A percentile compares a stretch with the other conserved stretches of the same genome.
These are phyloP conservation scores for Nixonia krombeini DNA, from an alignment of 1,140 invertebrate genomes.

Conservation along the genomic window DNA sequence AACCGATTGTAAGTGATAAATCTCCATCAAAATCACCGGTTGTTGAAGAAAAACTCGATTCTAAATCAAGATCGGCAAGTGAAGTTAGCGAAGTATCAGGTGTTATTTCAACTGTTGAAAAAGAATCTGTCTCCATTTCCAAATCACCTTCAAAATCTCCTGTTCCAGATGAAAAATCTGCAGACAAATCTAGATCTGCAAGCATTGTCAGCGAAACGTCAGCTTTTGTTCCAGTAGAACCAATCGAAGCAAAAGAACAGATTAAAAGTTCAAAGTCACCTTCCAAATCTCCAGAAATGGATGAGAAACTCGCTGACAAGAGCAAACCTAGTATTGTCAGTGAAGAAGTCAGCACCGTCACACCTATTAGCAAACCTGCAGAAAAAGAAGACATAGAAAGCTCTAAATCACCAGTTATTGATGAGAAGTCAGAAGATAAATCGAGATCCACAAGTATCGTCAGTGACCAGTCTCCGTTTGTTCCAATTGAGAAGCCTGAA, in stretches of 20 bases:
- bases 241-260: neutral
- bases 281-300: conserved; percentile 15
- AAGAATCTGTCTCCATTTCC: conserved; percentile 12
- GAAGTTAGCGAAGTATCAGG: conserved; percentile 5
- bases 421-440: neutral
- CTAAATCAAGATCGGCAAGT: conserved; percentile 29
- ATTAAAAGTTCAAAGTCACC: conserved; percentile 7
- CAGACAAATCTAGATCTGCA: conserved; percentile 17
- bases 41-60: conserved; percentile 7
- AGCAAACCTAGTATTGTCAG: conserved; percentile 23
- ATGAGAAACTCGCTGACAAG: conserved; percentile 6
- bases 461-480: neutral
- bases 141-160: conserved; percentile 30
- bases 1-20: neutral
- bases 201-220: neutral
- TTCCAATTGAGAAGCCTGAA: neutral
- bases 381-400: conserved; percentile 11
- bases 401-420: no score
- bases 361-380: no score
- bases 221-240: neutral
- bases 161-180: conserved; percentile 11
- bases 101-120: conserved; percentile 1
- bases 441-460: no score
- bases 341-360: neutral
- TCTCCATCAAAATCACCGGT: neutral